phyloP scores from a whole-genome alignment of 2,888 invertebrate genomes.

The Epistrophe grossulariae region DNA sequence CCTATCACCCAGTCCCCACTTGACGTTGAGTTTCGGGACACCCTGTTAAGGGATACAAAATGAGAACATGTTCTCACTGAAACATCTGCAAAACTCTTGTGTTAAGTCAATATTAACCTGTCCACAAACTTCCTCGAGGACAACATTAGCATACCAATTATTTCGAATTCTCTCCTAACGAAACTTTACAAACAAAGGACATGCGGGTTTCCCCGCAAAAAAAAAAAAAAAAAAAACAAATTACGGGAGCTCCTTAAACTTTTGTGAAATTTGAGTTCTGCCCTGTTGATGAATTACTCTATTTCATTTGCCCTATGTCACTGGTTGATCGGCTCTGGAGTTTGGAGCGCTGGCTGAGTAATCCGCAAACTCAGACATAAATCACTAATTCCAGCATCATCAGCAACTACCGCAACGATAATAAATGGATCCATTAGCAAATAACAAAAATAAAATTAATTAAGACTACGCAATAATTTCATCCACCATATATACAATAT shows the following conservation, averaged over 20 bases:
- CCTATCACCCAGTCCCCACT: too few relatives aligned
- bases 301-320: constrained; percentile 3
- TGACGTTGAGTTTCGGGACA: too few relatives aligned
- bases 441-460: constrained; percentile 75
- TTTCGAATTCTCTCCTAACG: background rate
- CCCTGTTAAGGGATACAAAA: background rate
- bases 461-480: constrained; percentile 67
- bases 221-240: background rate
- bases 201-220: too few relatives aligned
- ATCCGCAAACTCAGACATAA: constrained; percentile 64
- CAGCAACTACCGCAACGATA: constrained; percentile 72
- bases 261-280: constrained; percentile 14
- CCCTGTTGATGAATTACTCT: constrained; percentile 29
- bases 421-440: constrained; percentile 74
- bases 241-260: constrained; percentile 3
- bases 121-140: background rate
- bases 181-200: constrained; percentile 1
- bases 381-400: constrained; percentile 73
- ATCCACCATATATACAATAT: constrained; percentile 9
- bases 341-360: constrained; percentile 5
- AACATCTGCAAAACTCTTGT: background rate
- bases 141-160: constrained; percentile 19
- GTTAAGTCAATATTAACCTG: background rate
- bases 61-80: background rate
- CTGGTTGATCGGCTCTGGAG: background rate